These are phyloP conservation scores for Pachyramphus minor DNA, from an alignment of 2,113 vertebrate genomes.

Conservation along the genomic window DNA sequence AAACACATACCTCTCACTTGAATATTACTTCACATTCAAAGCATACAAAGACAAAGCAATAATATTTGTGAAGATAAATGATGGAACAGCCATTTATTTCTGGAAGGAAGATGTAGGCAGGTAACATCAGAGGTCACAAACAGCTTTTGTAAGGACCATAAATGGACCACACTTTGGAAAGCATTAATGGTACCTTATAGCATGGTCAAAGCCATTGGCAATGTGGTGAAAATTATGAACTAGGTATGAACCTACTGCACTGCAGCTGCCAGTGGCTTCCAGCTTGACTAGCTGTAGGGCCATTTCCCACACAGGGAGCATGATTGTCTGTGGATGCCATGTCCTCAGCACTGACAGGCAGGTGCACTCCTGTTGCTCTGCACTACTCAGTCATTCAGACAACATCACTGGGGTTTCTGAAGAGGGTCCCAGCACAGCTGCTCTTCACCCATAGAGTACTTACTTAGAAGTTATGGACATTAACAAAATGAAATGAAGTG, in stretches of 20 bases:
- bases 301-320: background rate
- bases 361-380: background rate
- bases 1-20: background rate
- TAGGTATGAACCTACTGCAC: background rate
- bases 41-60: background rate
- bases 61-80: background rate
- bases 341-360: background rate
- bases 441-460: accelerated
- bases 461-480: background rate
- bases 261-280: background rate
- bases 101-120: background rate
- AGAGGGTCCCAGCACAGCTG: background rate
- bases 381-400: background rate
- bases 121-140: background rate
- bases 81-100: background rate
- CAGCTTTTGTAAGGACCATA: background rate
- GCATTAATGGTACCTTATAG: background rate
- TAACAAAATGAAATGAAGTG: background rate
- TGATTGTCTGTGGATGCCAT: background rate
- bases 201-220: background rate
- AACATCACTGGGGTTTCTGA: background rate
- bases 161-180: background rate
- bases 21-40: background rate
- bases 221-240: background rate
- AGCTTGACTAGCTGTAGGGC: background rate